Evolutionary conservation across 2,113 vertebrate species (phyloP).

Genomic region (Carassius carassius): DNA sequence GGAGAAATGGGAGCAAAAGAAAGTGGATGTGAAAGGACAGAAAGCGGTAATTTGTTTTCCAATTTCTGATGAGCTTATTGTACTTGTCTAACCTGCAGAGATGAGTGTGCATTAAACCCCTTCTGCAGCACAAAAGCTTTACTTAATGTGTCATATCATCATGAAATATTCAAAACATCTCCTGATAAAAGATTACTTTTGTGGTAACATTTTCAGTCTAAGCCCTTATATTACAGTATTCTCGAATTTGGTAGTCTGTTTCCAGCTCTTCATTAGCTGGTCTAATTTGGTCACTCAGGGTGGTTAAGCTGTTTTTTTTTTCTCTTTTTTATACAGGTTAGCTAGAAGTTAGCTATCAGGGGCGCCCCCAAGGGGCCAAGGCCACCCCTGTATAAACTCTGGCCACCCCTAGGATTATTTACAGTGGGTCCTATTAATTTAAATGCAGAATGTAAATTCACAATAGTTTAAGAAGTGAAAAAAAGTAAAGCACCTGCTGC

Average conservation of each 20-base stretch:
- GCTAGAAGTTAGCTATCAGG: not conserved
- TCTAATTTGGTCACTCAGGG: not conserved
- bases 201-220: not conserved
- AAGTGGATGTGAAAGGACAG: not conserved
- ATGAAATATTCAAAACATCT: slow-evolving; percentile 10
- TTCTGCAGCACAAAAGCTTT: not conserved
- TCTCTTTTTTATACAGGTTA: too few species aligned
- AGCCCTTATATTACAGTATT: not conserved
- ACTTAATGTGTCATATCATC: slow-evolving; percentile 6
- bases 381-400: too few species aligned
- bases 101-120: not conserved
- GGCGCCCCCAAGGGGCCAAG: too few species aligned
- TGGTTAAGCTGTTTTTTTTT: not conserved
- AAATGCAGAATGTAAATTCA: too few species aligned
- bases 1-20: not conserved
- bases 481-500: too few species aligned
- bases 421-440: too few species aligned
- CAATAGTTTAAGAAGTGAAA: too few species aligned
- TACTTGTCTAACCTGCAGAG: not conserved
- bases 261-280: not conserved
- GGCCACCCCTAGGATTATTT: too few species aligned
- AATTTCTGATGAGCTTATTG: slow-evolving; percentile 2
- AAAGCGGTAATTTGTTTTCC: not conserved
- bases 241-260: not conserved
- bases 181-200: not conserved